These are phyloP conservation scores for Colletes collaris DNA, from an alignment of 2,888 invertebrate genomes.

Conservation along the genomic window DNA sequence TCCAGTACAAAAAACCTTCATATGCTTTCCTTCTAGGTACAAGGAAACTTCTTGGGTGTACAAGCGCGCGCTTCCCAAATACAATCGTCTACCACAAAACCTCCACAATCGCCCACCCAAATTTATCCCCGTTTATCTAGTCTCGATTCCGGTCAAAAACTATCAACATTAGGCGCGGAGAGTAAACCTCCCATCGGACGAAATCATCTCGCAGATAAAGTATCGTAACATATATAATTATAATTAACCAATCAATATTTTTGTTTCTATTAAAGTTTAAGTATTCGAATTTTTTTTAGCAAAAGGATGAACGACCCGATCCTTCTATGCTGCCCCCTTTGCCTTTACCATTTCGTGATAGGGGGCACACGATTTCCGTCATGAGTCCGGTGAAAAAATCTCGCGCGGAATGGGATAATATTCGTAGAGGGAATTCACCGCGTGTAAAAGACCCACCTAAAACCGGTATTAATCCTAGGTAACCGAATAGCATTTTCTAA, in stretches of 20 bases:
- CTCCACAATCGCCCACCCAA: constrained; percentile 87
- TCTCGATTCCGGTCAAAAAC: constrained; percentile 78
- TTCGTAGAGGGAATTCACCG: constrained; percentile 80
- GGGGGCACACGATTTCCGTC: constrained; percentile 94
- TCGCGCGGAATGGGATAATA: constrained; percentile 82
- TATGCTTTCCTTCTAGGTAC: constrained; percentile 63
- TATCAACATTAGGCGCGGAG: constrained; percentile 72
- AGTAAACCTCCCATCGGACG: constrained; percentile 80
- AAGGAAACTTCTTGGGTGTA: constrained; percentile 74
- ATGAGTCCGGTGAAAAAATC: constrained; percentile 89
- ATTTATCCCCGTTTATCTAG: constrained; percentile 84
- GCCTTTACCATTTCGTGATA: constrained; percentile 83
- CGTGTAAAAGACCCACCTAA: constrained; percentile 84
- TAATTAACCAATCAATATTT: not conserved
- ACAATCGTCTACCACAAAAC: constrained; percentile 83
- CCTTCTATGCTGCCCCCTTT: constrained; percentile 81
- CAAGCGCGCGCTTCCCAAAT: constrained; percentile 73
- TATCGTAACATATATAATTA: constrained; percentile 45
- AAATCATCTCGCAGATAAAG: constrained; percentile 77
- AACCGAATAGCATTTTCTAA: constrained; percentile 23
- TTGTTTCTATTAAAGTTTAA: not conserved
- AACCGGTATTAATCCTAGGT: constrained; percentile 92
- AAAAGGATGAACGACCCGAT: constrained; percentile 81
- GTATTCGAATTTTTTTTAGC: constrained; percentile 42
- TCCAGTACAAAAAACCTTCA: no score